A percentile compares a stretch with the other conserved stretches of the same genome.
phyloP scores from a whole-genome alignment of 2,888 invertebrate species.

The Pantelozetes paolii region DNA sequence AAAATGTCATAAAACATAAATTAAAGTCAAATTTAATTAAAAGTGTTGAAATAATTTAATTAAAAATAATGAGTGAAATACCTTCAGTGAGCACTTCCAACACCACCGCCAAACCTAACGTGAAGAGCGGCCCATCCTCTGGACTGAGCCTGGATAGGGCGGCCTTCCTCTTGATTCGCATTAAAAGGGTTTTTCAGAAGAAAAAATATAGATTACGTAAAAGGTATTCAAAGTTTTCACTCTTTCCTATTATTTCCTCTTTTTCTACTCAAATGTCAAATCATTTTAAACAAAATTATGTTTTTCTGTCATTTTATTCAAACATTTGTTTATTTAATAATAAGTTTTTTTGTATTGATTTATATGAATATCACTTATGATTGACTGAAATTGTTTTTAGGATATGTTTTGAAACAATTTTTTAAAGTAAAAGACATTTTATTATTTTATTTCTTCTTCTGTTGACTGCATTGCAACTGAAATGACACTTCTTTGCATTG shows the following conservation, averaged over 20 bases:
- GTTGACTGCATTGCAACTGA: not conserved
- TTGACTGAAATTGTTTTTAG: too few species aligned
- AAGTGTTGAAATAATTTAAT: too few species aligned
- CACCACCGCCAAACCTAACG: not conserved
- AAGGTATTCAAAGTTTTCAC: not conserved
- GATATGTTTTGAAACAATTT: too few species aligned
- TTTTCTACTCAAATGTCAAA: not conserved
- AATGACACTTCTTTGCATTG: conserved; percentile 4
- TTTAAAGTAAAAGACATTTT: too few species aligned
- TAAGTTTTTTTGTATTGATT: too few species aligned
- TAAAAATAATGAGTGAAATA: conserved; percentile 14
- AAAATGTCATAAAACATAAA: not conserved
- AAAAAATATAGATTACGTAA: conserved; percentile 74
- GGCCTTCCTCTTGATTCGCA: conserved; percentile 77
- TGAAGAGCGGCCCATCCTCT: conserved; percentile 25
- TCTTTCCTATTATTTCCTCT: not conserved
- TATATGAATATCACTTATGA: too few species aligned
- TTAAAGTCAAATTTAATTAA: too few species aligned
- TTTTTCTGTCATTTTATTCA: too few species aligned
- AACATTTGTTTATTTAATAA: too few species aligned
- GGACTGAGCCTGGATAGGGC: conserved; percentile 73
- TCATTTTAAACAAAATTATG: not conserved
- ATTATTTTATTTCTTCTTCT: too few species aligned
- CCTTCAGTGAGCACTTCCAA: conserved; percentile 28
- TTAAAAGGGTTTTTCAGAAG: conserved; percentile 83